phyloP scores from a whole-genome alignment of 1,140 invertebrate species.

The Drosophila quadrilineata region DNA sequence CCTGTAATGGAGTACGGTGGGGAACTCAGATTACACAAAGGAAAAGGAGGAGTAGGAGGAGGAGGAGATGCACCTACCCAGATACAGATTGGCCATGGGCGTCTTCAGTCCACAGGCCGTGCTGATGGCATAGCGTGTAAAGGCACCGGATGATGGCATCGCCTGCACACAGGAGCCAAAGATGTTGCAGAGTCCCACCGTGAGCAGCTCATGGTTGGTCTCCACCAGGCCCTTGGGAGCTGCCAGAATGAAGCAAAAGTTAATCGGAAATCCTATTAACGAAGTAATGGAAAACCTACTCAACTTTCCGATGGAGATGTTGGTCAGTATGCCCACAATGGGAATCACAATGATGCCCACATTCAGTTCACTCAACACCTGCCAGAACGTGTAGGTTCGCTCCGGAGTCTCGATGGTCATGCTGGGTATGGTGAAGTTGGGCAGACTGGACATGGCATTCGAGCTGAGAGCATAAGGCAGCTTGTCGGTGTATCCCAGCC shows the following conservation, averaged over 20 bases:
- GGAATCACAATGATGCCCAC: conserved; percentile 89
- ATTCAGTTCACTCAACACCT: conserved; percentile 86
- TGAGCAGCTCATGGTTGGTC: conserved; percentile 88
- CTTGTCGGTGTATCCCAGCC: conserved; percentile 38
- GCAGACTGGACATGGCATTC: conserved; percentile 85
- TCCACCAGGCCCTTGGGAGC: conserved; percentile 83
- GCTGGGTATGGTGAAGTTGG: conserved; percentile 84
- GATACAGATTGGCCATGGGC: conserved; percentile 88
- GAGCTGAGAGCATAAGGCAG: conserved; percentile 62
- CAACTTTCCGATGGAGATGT: conserved; percentile 94
- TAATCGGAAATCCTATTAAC: background rate
- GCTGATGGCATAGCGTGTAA: conserved; percentile 89
- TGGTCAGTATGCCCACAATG: conserved; percentile 90
- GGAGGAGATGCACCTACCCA: conserved; percentile 72
- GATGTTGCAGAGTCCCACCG: conserved; percentile 88
- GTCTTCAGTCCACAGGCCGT: conserved; percentile 88
- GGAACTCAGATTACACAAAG: too few species aligned
- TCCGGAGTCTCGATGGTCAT: conserved; percentile 84
- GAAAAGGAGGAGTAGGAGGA: too few species aligned
- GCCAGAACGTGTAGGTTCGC: conserved; percentile 83
- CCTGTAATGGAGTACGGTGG: too few species aligned
- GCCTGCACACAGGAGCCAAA: conserved; percentile 88
- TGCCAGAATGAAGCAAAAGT: conserved; percentile 10
- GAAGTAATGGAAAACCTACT: conserved; percentile 82
- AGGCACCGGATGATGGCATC: conserved; percentile 90